Evolutionary conservation across 2,888 invertebrate genomes (phyloP).

Genomic region (Mimas tiliae): DNA sequence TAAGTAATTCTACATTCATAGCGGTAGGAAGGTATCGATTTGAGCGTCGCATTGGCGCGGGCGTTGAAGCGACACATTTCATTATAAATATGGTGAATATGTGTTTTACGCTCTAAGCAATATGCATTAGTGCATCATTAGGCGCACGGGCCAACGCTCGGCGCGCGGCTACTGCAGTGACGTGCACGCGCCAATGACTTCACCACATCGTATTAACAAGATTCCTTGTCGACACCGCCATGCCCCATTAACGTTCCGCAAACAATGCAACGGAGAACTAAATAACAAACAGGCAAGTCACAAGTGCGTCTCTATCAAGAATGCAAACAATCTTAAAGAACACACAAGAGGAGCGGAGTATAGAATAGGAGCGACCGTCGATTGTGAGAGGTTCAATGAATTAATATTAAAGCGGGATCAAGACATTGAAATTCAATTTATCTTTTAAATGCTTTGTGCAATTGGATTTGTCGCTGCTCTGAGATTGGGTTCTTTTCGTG

Average conservation of each 20-base stretch:
- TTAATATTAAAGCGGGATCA: conserved; percentile 51
- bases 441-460: conserved; percentile 50
- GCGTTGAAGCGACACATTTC: conserved; percentile 8
- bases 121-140: conserved; percentile 31
- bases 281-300: conserved; percentile 29
- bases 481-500: not conserved
- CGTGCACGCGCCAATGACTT: conserved; percentile 21
- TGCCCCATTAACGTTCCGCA: conserved; percentile 35
- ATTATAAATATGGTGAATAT: conserved; percentile 23
- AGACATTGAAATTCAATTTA: conserved; percentile 47
- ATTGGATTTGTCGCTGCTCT: conserved; percentile 29
- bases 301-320: conserved; percentile 16
- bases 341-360: conserved; percentile 39
- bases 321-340: conserved; percentile 37
- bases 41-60: conserved; percentile 31
- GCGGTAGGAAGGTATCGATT: conserved; percentile 26
- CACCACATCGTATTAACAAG: conserved; percentile 23
- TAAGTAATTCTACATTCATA: conserved; percentile 11
- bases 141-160: conserved; percentile 20
- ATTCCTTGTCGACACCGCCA: conserved; percentile 32
- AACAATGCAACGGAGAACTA: conserved; percentile 26
- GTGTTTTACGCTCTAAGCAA: conserved; percentile 29
- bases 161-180: conserved; percentile 2
- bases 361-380: conserved; percentile 48
- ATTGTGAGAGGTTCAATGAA: conserved; percentile 41